A percentile compares a stretch with the other conserved stretches of the same genome.
phyloP scores from a whole-genome alignment of 2,113 vertebrate genomes.

The Crypturellus undulatus region DNA sequence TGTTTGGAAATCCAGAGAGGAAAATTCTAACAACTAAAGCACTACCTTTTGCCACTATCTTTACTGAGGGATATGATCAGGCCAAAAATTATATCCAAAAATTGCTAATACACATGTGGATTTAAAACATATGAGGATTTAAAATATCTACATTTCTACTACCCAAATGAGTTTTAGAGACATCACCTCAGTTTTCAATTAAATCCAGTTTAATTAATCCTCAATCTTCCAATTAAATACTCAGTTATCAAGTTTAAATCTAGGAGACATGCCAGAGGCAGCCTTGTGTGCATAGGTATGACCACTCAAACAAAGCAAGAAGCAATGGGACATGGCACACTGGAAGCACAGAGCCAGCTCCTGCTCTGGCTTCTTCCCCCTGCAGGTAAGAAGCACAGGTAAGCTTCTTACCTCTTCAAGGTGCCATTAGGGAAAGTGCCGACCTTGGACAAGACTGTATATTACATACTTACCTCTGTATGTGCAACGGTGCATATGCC shows the following conservation, averaged over 20 bases:
- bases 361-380: background rate
- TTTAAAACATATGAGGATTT: background rate
- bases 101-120: background rate
- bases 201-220: too few species aligned
- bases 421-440: fast-evolving
- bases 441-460: background rate
- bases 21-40: background rate
- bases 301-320: background rate
- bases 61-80: background rate
- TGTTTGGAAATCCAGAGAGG: background rate
- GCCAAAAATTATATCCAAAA: background rate
- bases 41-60: background rate
- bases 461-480: background rate
- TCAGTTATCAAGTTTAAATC: background rate
- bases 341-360: background rate
- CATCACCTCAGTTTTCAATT: background rate
- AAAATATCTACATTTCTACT: background rate
- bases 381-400: too few species aligned
- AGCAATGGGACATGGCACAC: background rate
- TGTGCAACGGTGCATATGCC: fast-evolving
- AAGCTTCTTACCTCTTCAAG: background rate
- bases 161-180: background rate
- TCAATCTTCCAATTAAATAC: too few species aligned
- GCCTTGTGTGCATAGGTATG: background rate
- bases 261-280: background rate